phyloP scores from a whole-genome alignment of 2,888 invertebrate species.

The Calameuta pallipes region DNA sequence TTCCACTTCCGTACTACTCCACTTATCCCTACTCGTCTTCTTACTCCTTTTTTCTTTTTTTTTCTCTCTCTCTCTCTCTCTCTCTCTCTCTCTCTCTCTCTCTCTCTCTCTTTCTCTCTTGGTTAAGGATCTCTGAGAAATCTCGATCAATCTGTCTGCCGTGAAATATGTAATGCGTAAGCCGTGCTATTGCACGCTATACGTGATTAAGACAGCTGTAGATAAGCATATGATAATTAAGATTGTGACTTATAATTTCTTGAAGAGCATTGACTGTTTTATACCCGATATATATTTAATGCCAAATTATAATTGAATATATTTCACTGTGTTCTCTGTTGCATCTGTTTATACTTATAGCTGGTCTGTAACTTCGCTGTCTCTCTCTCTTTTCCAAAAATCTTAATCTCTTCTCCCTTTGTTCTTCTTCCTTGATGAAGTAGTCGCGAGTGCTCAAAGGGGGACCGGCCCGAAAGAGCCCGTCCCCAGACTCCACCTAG shows the following conservation, averaged over 20 bases:
- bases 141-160: not conserved
- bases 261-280: not conserved
- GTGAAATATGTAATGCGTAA: not conserved
- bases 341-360: not conserved
- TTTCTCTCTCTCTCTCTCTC: not conserved
- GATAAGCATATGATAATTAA: not conserved
- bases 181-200: not conserved
- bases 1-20: constrained; percentile 11
- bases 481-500: not conserved
- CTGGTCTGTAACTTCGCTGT: not conserved
- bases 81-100: not conserved
- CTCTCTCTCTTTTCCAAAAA: not conserved
- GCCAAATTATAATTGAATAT: not conserved
- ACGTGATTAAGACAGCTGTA: not conserved
- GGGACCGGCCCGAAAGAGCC: not conserved
- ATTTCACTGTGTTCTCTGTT: not conserved
- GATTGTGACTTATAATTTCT: not conserved
- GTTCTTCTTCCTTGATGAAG: not conserved
- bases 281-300: not conserved
- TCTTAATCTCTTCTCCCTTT: not conserved
- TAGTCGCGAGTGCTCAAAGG: not conserved
- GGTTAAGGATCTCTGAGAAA: not conserved
- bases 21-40: not conserved
- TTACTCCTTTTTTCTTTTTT: constrained; percentile 3
- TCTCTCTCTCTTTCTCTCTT: not conserved